Base-by-base conservation (phyloP, 2,888 invertebrate species). In the Caenorhabditis doughertyi region DNA sequence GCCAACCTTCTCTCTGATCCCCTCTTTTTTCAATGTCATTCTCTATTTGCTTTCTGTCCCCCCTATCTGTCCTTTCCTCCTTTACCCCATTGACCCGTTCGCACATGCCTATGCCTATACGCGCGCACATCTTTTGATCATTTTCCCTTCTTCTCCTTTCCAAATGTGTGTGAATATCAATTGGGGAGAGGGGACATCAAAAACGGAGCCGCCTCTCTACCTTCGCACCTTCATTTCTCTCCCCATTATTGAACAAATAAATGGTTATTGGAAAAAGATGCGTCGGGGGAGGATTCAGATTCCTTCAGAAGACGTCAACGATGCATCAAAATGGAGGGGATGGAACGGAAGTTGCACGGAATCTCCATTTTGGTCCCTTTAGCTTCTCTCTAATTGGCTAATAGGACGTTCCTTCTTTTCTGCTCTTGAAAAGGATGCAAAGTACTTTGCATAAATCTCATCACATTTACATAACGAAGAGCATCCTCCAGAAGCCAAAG, bases 361-460 rank as follows among this genome's bases (percentile, higher is more conserved):
- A 47, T 53, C 51, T 27, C n/a, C n/a, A n/a, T n/a, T n/a, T n/a
- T n/a, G n/a, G n/a, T 23, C 18, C 49, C 4, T n/a, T 8, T 18
- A 8, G 35, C 27, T 35, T 29, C 29, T n/a, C 18, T 23, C 62
- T 74, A 74, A 74, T 74, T 74, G 65, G 74, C 67, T 74, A 67
- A 74, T 67, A 74, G 65, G 74, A 49, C 64, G 51, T 53, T 64
- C 18, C 16, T 21, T 4, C 21, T 32, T 9, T 35, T 35, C 27
- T n/a, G n/a, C 16, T 53, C 53, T 53, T 53, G 16, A 53, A 27
- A 27, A 16, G 44, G 18, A 3, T 25, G 25, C 23, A 25, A 3
- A 44, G n/a, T 47, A 64, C 47, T 74, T 74, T 74, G 65, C 74
- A 74, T 74, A 74, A 67, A 74, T 74, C 74, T 74, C 74, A 74